Conservation (phyloP, 2,113 vertebrate species). For the Leiothrix lutea region DNA sequence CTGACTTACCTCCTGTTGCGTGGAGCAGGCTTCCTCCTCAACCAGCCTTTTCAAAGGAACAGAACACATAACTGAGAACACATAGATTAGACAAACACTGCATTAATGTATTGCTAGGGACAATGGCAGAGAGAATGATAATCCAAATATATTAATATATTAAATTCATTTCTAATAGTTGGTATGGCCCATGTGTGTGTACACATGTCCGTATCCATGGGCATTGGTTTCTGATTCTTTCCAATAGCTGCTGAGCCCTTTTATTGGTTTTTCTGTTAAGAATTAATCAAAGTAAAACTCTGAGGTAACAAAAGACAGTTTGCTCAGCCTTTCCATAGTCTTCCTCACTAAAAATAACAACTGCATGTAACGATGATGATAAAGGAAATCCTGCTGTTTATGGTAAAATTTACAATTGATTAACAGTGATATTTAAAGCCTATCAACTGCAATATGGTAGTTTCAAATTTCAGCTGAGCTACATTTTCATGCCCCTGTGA, state of each 20-base stretch:
- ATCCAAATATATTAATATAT: neutral
- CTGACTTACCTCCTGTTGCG: neutral
- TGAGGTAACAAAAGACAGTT: neutral
- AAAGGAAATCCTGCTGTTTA: neutral
- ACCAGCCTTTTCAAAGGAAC: neutral
- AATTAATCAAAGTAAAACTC: neutral
- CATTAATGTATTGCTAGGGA: neutral
- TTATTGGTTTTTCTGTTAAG: neutral
- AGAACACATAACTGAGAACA: neutral
- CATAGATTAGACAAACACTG: neutral
- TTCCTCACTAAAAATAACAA: neutral
- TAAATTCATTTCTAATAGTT: neutral
- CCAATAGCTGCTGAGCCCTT: neutral
- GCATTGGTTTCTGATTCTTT: neutral
- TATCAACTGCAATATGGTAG: neutral
- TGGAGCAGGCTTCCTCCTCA: neutral
- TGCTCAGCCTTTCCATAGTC: neutral
- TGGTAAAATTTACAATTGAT: neutral
- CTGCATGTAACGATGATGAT: neutral
- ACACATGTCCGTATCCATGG: fast-evolving
- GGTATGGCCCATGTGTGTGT: fast-evolving
- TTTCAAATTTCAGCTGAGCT: neutral
- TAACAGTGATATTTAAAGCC: neutral
- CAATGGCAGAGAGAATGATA: neutral
- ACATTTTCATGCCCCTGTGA: neutral